These are phyloP conservation scores for Globodera rostochiensis DNA, from an alignment of 1,140 invertebrate species.

Conservation along the genomic window DNA sequence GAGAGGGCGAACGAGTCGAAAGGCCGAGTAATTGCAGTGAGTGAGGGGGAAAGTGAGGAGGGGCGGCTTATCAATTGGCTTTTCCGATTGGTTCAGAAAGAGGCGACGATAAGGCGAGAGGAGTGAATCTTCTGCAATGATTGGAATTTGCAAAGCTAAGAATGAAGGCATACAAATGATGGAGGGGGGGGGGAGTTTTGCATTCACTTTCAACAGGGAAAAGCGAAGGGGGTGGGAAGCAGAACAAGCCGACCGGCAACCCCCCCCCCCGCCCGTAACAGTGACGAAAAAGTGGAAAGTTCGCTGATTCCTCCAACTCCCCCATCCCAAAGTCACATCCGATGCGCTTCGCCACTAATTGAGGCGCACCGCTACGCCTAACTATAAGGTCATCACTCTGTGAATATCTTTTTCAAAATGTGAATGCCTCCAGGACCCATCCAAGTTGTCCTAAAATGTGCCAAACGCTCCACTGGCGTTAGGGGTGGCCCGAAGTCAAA, in stretches of 20 bases:
- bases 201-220: too few species aligned
- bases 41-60: too few species aligned
- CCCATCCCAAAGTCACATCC: conserved; percentile 26
- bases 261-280: too few species aligned
- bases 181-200: too few species aligned
- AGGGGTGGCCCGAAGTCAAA: neutral
- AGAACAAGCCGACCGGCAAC: neutral
- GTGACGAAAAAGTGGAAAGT: too few species aligned
- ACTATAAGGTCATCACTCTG: conserved; percentile 29
- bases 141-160: too few species aligned
- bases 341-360: conserved; percentile 33
- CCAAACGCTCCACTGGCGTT: neutral
- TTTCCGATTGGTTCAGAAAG: neutral
- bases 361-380: conserved; percentile 43
- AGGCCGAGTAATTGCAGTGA: neutral
- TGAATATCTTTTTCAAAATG: neutral
- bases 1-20: neutral
- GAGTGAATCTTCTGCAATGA: neutral
- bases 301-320: neutral
- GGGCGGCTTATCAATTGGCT: neutral
- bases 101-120: neutral
- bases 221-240: neutral
- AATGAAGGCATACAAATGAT: neutral
- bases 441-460: neutral
- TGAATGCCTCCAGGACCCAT: neutral